Evolutionary conservation across 2,888 invertebrate genomes (phyloP).

Genomic region (Plebejus anna): DNA sequence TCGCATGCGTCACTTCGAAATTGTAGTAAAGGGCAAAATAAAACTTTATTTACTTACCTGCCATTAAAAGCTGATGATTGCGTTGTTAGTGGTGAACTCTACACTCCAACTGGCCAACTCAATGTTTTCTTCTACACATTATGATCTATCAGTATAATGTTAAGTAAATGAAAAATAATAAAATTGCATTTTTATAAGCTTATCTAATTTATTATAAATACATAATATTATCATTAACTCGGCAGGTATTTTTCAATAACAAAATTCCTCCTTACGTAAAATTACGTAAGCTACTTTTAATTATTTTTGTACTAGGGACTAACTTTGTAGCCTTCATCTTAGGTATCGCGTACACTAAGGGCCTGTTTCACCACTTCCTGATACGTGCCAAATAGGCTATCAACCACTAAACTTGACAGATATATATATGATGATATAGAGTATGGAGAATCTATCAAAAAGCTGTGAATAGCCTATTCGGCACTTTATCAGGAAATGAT

Average conservation of each 20-base stretch:
- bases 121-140: neutral
- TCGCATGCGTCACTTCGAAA: neutral
- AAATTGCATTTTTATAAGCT: neutral
- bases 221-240: neutral
- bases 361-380: no score
- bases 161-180: neutral
- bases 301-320: neutral
- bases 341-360: constrained; percentile 35
- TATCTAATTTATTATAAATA: neutral
- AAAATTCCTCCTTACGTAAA: neutral
- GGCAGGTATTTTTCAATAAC: neutral
- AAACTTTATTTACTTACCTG: no score
- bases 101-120: neutral
- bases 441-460: no score
- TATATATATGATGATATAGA: no score
- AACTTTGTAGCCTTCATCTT: neutral
- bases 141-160: neutral
- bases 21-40: neutral
- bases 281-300: neutral
- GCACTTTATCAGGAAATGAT: no score
- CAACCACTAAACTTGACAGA: no score
- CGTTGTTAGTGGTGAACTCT: neutral
- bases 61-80: no score
- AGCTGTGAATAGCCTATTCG: no score
- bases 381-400: no score